Conservation (phyloP, 2,113 vertebrate species). For the Scortum barcoo region DNA sequence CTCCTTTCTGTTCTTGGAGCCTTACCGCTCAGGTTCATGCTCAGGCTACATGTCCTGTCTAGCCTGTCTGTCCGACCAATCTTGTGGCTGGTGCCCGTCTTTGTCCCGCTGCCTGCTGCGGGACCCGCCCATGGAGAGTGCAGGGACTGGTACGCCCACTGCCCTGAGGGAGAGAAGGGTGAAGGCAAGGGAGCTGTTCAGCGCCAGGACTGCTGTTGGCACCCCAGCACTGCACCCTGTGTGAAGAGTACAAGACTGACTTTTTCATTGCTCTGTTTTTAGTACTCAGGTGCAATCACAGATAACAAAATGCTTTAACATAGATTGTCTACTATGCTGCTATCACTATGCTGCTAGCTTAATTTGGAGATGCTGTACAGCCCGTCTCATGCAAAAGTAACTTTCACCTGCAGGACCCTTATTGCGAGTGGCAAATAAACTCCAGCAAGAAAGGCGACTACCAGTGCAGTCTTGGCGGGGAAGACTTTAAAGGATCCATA, state of each 20-base stretch:
- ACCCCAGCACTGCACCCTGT: slow-evolving; percentile 90
- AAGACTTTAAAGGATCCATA: slow-evolving; percentile 87
- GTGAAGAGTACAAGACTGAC: slow-evolving; percentile 92
- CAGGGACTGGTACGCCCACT: slow-evolving; percentile 92
- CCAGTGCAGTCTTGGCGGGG: slow-evolving; percentile 90
- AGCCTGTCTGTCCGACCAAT: slow-evolving; percentile 92
- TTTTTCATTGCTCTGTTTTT: slow-evolving; percentile 91
- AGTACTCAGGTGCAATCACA: slow-evolving; percentile 86
- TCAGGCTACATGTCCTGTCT: slow-evolving; percentile 88
- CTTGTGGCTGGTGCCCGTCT: slow-evolving; percentile 92
- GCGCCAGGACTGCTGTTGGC: slow-evolving; percentile 88
- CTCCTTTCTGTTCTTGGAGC: slow-evolving; percentile 93
- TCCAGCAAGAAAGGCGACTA: slow-evolving; percentile 92
- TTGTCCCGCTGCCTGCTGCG: slow-evolving; percentile 85
- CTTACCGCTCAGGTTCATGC: slow-evolving; percentile 89
- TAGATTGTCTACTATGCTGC: too few species aligned
- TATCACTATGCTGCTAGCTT: background rate
- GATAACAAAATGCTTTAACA: background rate
- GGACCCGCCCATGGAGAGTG: slow-evolving; percentile 82
- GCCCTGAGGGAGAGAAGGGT: slow-evolving; percentile 68
- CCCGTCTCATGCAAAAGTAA: background rate
- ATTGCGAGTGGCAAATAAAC: slow-evolving; percentile 93
- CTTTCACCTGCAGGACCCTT: slow-evolving; percentile 85
- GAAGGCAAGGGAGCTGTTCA: slow-evolving; percentile 62
- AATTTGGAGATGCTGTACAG: background rate